Evolutionary conservation across 2,888 invertebrate species (phyloP), one percentile per base, ranked within the genome.

Genomic region (Plutella xylostella): DNA sequence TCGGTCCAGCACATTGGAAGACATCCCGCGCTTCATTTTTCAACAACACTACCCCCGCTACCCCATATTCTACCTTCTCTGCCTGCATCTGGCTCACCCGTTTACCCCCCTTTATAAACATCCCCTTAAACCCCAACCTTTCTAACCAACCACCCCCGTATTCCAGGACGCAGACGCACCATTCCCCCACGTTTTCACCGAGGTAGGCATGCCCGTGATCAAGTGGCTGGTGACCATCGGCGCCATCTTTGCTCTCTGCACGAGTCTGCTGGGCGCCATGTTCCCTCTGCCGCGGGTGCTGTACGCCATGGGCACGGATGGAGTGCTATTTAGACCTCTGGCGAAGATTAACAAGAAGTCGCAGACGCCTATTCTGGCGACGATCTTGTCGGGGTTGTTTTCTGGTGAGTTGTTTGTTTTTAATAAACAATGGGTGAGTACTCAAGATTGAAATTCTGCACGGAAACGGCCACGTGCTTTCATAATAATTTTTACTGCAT

Each of bases 221-320:
- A 92, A 91, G 68, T 95, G 94, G 90, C 90, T 97, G 40, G 96
- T 98, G 1, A 92, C 95, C 0, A 82, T 94, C 42, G 97, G 97
- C 1, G 97, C 97, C 1, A 87, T 97, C 22, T 94, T 94, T 69
- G 97, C 97, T 0, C 86, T 98, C 5, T 94, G 92, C 64, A 96
- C 97, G 1, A 94, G 92, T 55, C 77, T 95, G 45, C 79, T 95
- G 31, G 96, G 96, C 1, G 91, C 92, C 28, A 93, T 96, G 88
- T 96, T 94, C 70, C 94, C 96, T 0, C 70, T 96, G 48, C 95
- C 96, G 0, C 83, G 96, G 11, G 90, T 96, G 28, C 85, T 96
- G 14, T 96, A 96, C 63, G 94, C 96, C 25, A 97, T 97, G 95
- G 92, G 92, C 5, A 88, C 88, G 30, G 96, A 97, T 61, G 96